Percentiles rank a stretch among this genome's conserved stretches.
phyloP scores from a whole-genome alignment of 2,888 invertebrate species.

The Coleophora flavipennella region DNA sequence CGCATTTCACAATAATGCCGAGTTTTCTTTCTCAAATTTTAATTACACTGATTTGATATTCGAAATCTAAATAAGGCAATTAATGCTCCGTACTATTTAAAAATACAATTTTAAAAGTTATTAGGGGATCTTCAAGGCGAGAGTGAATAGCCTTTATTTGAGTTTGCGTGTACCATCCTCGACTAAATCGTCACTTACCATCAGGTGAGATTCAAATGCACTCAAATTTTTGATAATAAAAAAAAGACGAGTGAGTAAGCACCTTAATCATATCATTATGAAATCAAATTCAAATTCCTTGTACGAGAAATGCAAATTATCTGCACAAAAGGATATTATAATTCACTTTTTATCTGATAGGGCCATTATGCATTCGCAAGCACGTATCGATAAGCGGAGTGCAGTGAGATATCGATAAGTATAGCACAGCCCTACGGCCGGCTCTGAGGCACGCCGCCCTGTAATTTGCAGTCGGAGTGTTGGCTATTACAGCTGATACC shows the following conservation, averaged over 20 bases:
- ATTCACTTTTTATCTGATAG: conserved; percentile 44
- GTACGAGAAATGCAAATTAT: conserved; percentile 7
- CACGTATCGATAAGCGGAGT: conserved; percentile 45
- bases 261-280: too few relatives aligned
- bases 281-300: conserved; percentile 3
- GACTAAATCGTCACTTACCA: too few relatives aligned
- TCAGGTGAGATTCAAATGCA: too few relatives aligned
- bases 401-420: conserved; percentile 52
- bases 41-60: too few relatives aligned
- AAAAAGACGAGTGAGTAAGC: too few relatives aligned
- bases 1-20: conserved; percentile 2
- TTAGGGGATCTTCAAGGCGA: too few relatives aligned
- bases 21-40: background rate
- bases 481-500: conserved; percentile 71
- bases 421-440: conserved; percentile 40
- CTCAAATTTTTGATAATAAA: too few relatives aligned
- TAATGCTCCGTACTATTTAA: too few relatives aligned
- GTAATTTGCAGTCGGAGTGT: conserved; percentile 72
- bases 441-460: conserved; percentile 63
- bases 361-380: conserved; percentile 37
- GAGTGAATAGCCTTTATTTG: too few relatives aligned
- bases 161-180: too few relatives aligned
- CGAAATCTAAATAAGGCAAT: too few relatives aligned
- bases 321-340: conserved; percentile 37
- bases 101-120: too few relatives aligned